These are phyloP conservation scores for Diacarnus erythraeanus DNA, from an alignment of 37 sponge, comb jelly and placozoan genomes.

Conservation along the genomic window DNA sequence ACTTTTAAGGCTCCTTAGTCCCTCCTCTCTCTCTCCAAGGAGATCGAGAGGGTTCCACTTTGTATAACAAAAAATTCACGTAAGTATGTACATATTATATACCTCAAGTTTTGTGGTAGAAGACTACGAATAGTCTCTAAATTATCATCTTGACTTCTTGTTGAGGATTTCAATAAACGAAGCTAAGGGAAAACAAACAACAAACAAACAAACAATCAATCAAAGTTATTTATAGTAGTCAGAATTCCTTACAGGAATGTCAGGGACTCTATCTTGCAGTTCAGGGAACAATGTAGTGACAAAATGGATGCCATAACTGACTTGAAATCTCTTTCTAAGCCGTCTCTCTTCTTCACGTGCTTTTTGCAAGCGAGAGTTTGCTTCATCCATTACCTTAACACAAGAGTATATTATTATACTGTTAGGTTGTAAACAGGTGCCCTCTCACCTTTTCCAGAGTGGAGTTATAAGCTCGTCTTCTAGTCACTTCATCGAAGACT, in stretches of 20 bases:
- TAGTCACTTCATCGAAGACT: slow-evolving; percentile 48
- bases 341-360: slow-evolving; percentile 46
- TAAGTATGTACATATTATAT: too few relatives aligned
- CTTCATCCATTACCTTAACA: not conserved
- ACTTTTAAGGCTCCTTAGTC: too few relatives aligned
- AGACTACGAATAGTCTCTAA: not conserved
- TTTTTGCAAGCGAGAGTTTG: not conserved
- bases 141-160: not conserved
- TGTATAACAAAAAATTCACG: too few relatives aligned
- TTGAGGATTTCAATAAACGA: not conserved
- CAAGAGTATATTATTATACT: not conserved
- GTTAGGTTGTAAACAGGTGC: not conserved
- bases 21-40: too few relatives aligned
- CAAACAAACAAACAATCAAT: not conserved
- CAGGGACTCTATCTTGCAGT: slow-evolving; percentile 40
- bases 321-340: slow-evolving; percentile 17
- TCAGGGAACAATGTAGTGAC: slow-evolving; percentile 53
- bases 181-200: not conserved
- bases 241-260: slow-evolving; percentile 25
- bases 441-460: slow-evolving; percentile 22
- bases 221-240: too few relatives aligned
- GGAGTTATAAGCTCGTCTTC: slow-evolving; percentile 32
- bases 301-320: slow-evolving; percentile 45
- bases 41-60: too few relatives aligned
- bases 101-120: slow-evolving; percentile 22